Evolutionary conservation across 1,140 invertebrate genomes (phyloP).

Genomic region (Drosophila teissieri): DNA sequence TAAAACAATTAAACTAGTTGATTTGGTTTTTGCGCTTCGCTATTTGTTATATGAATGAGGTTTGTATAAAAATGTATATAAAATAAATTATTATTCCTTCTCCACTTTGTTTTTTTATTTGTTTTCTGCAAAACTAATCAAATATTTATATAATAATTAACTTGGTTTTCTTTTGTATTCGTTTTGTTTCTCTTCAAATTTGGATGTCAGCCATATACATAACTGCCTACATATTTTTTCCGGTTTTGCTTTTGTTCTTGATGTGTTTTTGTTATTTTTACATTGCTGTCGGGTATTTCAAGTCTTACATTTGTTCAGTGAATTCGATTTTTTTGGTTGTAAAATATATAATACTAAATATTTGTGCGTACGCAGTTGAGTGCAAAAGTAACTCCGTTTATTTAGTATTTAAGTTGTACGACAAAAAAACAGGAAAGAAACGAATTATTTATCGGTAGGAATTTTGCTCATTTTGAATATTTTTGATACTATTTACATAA

Average conservation of each 20-base stretch:
- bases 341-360: slow-evolving; percentile 73
- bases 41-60: slow-evolving; percentile 48
- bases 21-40: slow-evolving; percentile 15
- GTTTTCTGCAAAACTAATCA: slow-evolving; percentile 54
- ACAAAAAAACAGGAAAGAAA: slow-evolving; percentile 51
- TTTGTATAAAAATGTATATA: slow-evolving; percentile 79
- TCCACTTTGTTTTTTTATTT: slow-evolving; percentile 10
- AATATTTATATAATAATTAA: slow-evolving; percentile 27
- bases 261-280: slow-evolving; percentile 53
- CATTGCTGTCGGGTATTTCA: slow-evolving; percentile 66
- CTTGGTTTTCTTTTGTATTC: slow-evolving; percentile 12
- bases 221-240: slow-evolving; percentile 26
- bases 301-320: slow-evolving; percentile 74
- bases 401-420: slow-evolving; percentile 45
- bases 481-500: slow-evolving; percentile 73
- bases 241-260: slow-evolving; percentile 11
- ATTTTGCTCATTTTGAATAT: slow-evolving; percentile 73
- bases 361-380: slow-evolving; percentile 69
- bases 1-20: slow-evolving; percentile 25
- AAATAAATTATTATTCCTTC: slow-evolving; percentile 64
- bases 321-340: slow-evolving; percentile 48
- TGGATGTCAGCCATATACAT: slow-evolving; percentile 42
- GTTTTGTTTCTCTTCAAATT: slow-evolving; percentile 55
- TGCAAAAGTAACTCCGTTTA: slow-evolving; percentile 44
- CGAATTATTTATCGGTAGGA: slow-evolving; percentile 71